Evolutionary conservation across 2,888 invertebrate species (phyloP).

Genomic region (Miltochrista miniata): DNA sequence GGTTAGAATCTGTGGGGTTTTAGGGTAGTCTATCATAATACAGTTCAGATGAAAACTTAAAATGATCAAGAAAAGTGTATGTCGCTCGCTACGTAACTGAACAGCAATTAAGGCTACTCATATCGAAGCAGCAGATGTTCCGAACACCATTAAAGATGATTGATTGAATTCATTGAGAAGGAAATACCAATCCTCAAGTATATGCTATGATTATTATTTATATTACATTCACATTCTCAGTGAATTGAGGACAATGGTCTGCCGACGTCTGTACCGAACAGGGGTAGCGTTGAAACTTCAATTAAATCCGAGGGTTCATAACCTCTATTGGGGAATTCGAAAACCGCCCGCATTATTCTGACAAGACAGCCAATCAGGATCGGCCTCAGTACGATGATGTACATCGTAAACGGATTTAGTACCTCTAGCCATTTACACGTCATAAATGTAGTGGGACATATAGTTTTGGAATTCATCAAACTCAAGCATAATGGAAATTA

Average conservation of each 20-base stretch:
- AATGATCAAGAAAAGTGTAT: neutral
- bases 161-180: slow-evolving; percentile 20
- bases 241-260: slow-evolving; percentile 50
- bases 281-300: slow-evolving; percentile 64
- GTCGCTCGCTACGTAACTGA: neutral
- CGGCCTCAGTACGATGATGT: slow-evolving; percentile 54
- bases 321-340: slow-evolving; percentile 55
- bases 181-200: slow-evolving; percentile 24
- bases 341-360: slow-evolving; percentile 72
- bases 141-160: slow-evolving; percentile 13
- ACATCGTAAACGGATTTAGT: slow-evolving; percentile 57
- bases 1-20: too few species aligned
- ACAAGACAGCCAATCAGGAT: slow-evolving; percentile 67
- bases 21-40: too few species aligned
- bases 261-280: slow-evolving; percentile 32
- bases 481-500: too few species aligned
- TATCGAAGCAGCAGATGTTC: neutral
- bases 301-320: slow-evolving; percentile 77
- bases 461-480: too few species aligned
- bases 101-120: neutral
- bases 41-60: neutral
- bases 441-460: neutral
- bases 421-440: slow-evolving; percentile 38
- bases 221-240: slow-evolving; percentile 39
- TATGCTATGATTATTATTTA: slow-evolving; percentile 24